Percentiles rank a stretch among this genome's conserved stretches.
phyloP scores from a whole-genome alignment of 2,113 vertebrate genomes.

The Azemiops feae region DNA sequence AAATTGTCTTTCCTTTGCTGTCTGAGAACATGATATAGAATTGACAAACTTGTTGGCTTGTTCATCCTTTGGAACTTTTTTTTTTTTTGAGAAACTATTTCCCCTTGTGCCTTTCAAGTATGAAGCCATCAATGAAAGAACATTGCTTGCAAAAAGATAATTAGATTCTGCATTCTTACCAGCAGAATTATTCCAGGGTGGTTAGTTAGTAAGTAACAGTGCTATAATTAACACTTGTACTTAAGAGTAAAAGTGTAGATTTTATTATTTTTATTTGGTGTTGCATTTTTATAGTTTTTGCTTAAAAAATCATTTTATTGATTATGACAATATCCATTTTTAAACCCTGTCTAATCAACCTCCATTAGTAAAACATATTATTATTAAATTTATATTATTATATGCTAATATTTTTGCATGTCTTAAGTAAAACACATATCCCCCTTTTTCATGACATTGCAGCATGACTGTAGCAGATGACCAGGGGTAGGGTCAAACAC shows the following conservation, averaged over 20 bases:
- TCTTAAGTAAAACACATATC: not conserved
- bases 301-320: not conserved
- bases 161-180: not conserved
- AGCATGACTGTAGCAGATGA: not conserved
- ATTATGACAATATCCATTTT: not conserved
- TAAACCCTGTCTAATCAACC: too few relatives aligned
- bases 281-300: not conserved
- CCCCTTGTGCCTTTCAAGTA: not conserved
- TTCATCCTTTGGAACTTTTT: not conserved
- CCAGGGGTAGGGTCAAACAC: not conserved
- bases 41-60: constrained; percentile 24
- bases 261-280: not conserved
- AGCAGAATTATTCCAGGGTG: not conserved
- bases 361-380: not conserved
- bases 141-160: not conserved
- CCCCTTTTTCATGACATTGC: not conserved
- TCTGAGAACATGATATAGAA: constrained; percentile 1
- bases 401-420: not conserved
- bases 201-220: not conserved
- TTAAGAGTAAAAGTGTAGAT: not conserved
- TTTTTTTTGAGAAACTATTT: not conserved
- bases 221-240: not conserved
- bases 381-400: not conserved
- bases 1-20: not conserved
- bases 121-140: not conserved